phyloP scores from a whole-genome alignment of 92 coral and sea anemone species.

The Desmophyllum pertusum region DNA sequence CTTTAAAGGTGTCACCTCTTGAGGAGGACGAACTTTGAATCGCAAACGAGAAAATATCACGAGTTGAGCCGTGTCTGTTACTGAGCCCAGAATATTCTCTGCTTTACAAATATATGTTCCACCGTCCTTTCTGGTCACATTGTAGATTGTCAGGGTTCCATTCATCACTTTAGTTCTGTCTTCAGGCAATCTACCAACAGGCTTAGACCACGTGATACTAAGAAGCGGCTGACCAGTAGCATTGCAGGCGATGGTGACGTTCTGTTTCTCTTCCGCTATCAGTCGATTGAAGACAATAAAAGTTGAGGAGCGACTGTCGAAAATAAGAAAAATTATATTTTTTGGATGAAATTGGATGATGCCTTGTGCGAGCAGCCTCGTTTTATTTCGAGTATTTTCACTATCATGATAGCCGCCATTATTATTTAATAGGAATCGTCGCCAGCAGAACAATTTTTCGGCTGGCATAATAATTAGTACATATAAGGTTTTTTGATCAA shows the following conservation, averaged over 20 bases:
- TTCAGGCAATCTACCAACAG: slow-evolving; percentile 29
- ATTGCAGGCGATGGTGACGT: slow-evolving; percentile 30
- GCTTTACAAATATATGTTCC: slow-evolving; percentile 37
- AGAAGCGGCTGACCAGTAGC: slow-evolving; percentile 38
- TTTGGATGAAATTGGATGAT: background rate
- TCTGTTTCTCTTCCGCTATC: slow-evolving; percentile 34
- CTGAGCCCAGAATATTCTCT: slow-evolving; percentile 23
- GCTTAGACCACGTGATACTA: slow-evolving; percentile 47
- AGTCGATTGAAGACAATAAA: background rate
- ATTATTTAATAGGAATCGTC: no score
- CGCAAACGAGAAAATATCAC: slow-evolving; percentile 15
- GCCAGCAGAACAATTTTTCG: no score
- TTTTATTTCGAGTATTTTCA: background rate
- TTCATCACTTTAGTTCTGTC: slow-evolving; percentile 5
- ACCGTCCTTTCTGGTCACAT: slow-evolving; percentile 16
- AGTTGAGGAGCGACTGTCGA: slow-evolving; percentile 23
- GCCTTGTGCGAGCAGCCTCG: no score
- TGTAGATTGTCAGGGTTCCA: slow-evolving; percentile 23
- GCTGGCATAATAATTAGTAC: no score
- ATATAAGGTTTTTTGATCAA: no score
- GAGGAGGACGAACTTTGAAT: slow-evolving; percentile 40
- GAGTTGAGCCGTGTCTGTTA: slow-evolving; percentile 16
- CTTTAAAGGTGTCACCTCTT: background rate
- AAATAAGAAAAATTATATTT: background rate
- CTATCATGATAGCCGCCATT: no score